Percentiles rank a stretch among this genome's conserved stretches.
Evolutionary conservation across 2,888 invertebrate genomes (phyloP).

Genomic region (Mythimna lalbum): DNA sequence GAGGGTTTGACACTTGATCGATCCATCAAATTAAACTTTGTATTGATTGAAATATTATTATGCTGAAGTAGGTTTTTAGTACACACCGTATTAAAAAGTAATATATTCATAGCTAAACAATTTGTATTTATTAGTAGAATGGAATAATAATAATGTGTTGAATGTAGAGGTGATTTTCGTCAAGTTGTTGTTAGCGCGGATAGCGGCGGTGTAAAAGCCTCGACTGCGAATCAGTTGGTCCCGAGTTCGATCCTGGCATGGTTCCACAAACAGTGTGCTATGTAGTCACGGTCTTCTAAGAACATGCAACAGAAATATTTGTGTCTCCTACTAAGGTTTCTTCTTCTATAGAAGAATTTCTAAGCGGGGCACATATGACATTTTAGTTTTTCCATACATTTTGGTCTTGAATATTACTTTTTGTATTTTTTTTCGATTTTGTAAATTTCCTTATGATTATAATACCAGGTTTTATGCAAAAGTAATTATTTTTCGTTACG

Average conservation of each 20-base stretch:
- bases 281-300: conserved; percentile 84
- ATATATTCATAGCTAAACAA: conserved; percentile 29
- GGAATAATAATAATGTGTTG: conserved; percentile 24
- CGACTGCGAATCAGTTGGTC: conserved; percentile 28
- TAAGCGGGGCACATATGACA: conserved; percentile 61
- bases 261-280: conserved; percentile 83
- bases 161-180: conserved; percentile 47
- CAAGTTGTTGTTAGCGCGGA: conserved; percentile 1
- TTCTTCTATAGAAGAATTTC: conserved; percentile 70
- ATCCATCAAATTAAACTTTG: conserved; percentile 31
- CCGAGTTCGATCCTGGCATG: conserved; percentile 81
- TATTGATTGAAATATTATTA: conserved; percentile 39
- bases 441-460: not conserved
- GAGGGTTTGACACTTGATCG: conserved; percentile 40
- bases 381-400: conserved; percentile 28
- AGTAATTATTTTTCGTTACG: not conserved
- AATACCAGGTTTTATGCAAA: not conserved
- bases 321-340: conserved; percentile 67
- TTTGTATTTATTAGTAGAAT: conserved; percentile 20
- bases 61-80: conserved; percentile 32
- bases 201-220: conserved; percentile 34
- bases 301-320: conserved; percentile 82
- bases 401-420: conserved; percentile 8
- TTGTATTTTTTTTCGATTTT: conserved; percentile 12
- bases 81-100: conserved; percentile 24